Conservation (phyloP, 1,140 invertebrate genomes). For the Drosophila albomicans region DNA sequence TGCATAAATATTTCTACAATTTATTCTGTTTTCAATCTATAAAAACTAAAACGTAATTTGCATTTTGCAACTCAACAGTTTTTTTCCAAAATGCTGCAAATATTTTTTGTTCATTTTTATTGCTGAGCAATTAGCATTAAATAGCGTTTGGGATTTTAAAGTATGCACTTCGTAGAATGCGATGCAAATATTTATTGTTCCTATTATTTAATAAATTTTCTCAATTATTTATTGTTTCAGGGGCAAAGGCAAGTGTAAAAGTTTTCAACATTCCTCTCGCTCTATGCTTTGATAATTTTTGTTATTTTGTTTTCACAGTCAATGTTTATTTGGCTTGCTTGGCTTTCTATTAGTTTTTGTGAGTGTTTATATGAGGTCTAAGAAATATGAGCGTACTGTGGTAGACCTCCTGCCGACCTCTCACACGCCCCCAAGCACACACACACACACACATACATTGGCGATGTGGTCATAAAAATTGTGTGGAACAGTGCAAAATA, state of each 20-base stretch:
- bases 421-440: slow-evolving; percentile 5
- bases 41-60: no score
- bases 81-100: no score
- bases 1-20: no score
- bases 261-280: slow-evolving; percentile 15
- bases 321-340: slow-evolving; percentile 55
- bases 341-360: slow-evolving; percentile 74
- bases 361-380: slow-evolving; percentile 68
- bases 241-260: slow-evolving; percentile 6
- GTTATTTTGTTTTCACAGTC: slow-evolving; percentile 12
- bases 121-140: no score
- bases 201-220: not conserved
- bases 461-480: slow-evolving; percentile 54
- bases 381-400: slow-evolving; percentile 77
- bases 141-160: no score
- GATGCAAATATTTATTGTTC: not conserved
- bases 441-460: not conserved
- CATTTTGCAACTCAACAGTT: no score
- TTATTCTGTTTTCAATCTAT: no score
- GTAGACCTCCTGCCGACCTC: slow-evolving; percentile 37
- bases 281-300: slow-evolving; percentile 18
- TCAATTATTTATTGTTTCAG: slow-evolving; percentile 24
- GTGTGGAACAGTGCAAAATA: slow-evolving; percentile 70
- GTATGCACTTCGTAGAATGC: not conserved
- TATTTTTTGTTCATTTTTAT: no score